Base-by-base conservation (phyloP, 2,797 vertebrate genomes). In the Euthynnus affinis region DNA sequence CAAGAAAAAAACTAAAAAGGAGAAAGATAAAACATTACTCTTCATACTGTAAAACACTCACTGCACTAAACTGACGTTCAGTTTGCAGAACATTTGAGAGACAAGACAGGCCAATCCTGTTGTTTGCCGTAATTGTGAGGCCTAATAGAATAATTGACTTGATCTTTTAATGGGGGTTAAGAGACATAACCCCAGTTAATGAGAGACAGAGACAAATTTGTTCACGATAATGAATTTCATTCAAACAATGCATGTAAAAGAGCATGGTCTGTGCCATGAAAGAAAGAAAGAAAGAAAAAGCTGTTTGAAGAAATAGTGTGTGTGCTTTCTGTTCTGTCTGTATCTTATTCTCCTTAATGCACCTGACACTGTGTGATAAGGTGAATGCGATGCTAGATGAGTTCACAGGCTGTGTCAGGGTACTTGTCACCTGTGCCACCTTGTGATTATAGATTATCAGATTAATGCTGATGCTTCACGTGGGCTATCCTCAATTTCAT, bases 391-490 rank as follows among this genome's bases (percentile, higher is more conserved):
- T 77, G 77, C 87, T 55, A 80, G 86, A 91, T 92, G 87, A 89
- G 92, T 90, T 92, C 90, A 87, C 63, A 29, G 86, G 86, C 78
- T 64, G 60, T 90, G 91, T 93, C 91, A 89, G 84, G 88, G 76
- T 81, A 88, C 88, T 90, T 88, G 86, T 92, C 90, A 92, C 87
- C 88, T 85, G 88, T 91, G 88, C 88, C 85, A 82, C 84, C 74
- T 81, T 76, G 74, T 74, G 85, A 88, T 91, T 83, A 80, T 73
- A 90, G 88, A 92, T 92, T 81, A 93, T 92, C 83, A 88, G 84
- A 92, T 91, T 91, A 91, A 91, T 90, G 86, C 81, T 81, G 92
- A 91, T 91, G 87, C 87, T 89, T 76, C 89, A 89, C 56, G 57
- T 86, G 73, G 78, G 58, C 87, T 42, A n/a, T 80, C 83, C 83